These are phyloP conservation scores for Tragelaphus strepsiceros DNA, from an alignment of 2,113 vertebrate genomes.

Conservation along the genomic window DNA sequence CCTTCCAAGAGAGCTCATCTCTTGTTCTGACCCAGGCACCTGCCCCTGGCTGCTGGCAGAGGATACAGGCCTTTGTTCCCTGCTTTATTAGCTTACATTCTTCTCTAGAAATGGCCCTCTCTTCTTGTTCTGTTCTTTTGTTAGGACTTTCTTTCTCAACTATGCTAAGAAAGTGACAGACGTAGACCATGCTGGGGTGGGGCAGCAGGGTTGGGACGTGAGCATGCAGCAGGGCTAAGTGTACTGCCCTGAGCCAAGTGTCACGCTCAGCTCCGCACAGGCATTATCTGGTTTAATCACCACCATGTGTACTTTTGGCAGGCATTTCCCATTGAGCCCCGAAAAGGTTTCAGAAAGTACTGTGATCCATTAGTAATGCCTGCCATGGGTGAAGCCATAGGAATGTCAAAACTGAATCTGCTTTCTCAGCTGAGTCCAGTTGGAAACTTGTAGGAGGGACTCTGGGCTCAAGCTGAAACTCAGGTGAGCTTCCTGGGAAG, in stretches of 20 bases:
- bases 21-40: neutral
- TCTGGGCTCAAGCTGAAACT: neutral
- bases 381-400: neutral
- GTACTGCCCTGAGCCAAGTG: rapidly evolving
- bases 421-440: neutral
- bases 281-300: rapidly evolving
- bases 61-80: too few species aligned
- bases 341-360: neutral
- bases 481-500: neutral
- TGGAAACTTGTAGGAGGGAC: neutral
- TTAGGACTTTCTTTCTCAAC: too few species aligned
- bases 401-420: neutral
- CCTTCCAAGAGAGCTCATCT: neutral
- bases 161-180: neutral
- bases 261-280: neutral
- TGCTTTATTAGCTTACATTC: neutral
- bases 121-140: neutral
- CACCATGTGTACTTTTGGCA: neutral
- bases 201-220: neutral
- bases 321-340: neutral
- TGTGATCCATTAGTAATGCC: neutral
- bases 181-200: neutral
- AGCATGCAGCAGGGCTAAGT: neutral
- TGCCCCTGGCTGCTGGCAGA: neutral
- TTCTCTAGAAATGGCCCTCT: neutral